Percentiles rank a stretch among this genome's conserved stretches.
These are phyloP conservation scores for Sphyrna mokarran DNA, from an alignment of 2,113 vertebrate genomes.

Conservation along the genomic window DNA sequence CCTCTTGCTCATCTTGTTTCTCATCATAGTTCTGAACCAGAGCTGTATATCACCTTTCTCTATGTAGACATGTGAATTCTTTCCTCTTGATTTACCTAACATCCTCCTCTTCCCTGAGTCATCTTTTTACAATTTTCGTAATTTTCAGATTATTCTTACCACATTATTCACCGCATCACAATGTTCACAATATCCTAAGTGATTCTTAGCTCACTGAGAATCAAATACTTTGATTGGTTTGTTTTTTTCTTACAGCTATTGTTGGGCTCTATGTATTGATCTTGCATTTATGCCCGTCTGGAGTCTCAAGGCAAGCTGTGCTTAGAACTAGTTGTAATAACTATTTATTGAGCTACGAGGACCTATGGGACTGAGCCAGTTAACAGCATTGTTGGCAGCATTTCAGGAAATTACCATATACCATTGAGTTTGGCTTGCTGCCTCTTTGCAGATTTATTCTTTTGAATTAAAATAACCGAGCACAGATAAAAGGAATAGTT, in stretches of 20 bases:
- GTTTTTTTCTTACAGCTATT: neutral
- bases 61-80: neutral
- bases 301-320: neutral
- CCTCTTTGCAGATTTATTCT: neutral
- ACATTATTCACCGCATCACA: neutral
- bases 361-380: neutral
- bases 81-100: neutral
- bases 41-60: neutral
- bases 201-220: neutral
- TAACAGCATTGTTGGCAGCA: neutral
- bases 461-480: neutral
- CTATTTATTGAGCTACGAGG: neutral
- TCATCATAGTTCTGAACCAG: neutral
- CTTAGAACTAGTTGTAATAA: neutral
- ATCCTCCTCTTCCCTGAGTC: neutral
- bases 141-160: neutral
- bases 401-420: neutral
- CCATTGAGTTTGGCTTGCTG: slow-evolving; percentile 7
- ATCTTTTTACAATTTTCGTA: neutral
- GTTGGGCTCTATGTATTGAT: neutral
- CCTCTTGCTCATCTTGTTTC: neutral
- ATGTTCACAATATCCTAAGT: too few relatives aligned
- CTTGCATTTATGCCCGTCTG: neutral
- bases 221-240: neutral
- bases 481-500: neutral